Evolutionary conservation across 2,797 vertebrate genomes (phyloP).

Genomic region (Chelon labrosus): DNA sequence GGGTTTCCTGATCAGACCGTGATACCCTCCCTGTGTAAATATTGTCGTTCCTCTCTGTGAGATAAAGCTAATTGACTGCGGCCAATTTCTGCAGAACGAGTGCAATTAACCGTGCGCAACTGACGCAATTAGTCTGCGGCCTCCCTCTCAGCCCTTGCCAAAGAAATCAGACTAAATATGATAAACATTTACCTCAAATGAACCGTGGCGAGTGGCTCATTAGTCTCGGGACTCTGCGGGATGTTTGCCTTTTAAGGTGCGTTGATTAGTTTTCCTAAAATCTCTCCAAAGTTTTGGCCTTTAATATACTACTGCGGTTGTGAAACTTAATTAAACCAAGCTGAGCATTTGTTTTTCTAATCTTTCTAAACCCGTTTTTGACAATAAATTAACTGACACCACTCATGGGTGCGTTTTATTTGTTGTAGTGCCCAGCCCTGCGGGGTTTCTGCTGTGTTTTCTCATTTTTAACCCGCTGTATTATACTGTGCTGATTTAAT

Average conservation of each 20-base stretch:
- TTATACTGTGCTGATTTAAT: constrained; percentile 48
- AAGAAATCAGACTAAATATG: constrained; percentile 67
- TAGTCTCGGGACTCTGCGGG: constrained; percentile 30
- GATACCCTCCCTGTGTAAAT: constrained; percentile 58
- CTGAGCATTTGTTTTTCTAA: constrained; percentile 8
- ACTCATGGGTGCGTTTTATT: constrained; percentile 2
- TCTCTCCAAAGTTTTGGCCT: constrained; percentile 5
- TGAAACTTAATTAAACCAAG: constrained; percentile 22
- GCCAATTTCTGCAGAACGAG: constrained; percentile 65
- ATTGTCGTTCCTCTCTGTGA: constrained; percentile 59
- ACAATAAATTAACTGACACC: constrained; percentile 11
- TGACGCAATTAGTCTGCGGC: constrained; percentile 48
- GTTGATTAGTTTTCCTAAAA: constrained; percentile 31
- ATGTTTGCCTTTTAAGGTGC: constrained; percentile 38
- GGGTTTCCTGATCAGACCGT: constrained; percentile 41
- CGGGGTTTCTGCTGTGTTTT: constrained; percentile 9
- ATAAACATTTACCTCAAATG: constrained; percentile 67
- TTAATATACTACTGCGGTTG: background rate
- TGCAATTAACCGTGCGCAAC: constrained; percentile 62
- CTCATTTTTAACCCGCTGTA: constrained; percentile 41
- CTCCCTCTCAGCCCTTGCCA: constrained; percentile 58
- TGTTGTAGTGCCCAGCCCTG: constrained; percentile 20
- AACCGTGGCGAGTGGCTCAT: constrained; percentile 48
- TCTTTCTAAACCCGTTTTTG: background rate
- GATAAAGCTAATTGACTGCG: constrained; percentile 62